A percentile compares a stretch with the other conserved stretches of the same genome.
phyloP scores from a whole-genome alignment of 2,888 invertebrate genomes.

The Nemapogon koenigi region DNA sequence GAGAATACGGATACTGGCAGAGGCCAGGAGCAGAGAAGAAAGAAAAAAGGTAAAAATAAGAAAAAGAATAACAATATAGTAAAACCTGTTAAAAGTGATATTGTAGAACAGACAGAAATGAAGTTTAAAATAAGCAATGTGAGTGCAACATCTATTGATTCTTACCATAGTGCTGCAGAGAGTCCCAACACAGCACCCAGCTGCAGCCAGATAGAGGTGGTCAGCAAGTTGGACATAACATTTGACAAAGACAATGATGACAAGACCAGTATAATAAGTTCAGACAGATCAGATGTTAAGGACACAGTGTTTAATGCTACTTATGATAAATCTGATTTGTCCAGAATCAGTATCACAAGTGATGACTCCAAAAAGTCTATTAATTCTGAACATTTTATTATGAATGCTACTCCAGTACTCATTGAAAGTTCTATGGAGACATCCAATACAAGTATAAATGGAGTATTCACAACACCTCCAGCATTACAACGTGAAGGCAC shows the following conservation, averaged over 20 bases:
- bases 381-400: slow-evolving; percentile 26
- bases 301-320: slow-evolving; percentile 22
- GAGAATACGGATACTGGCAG: no score
- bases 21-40: slow-evolving; percentile 18
- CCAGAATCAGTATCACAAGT: slow-evolving; percentile 41
- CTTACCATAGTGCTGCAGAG: no score
- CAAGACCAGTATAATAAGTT: slow-evolving; percentile 26
- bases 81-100: neutral
- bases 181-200: no score
- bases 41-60: no score
- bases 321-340: slow-evolving; percentile 28
- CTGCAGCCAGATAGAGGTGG: no score
- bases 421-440: slow-evolving; percentile 48
- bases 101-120: no score
- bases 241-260: slow-evolving; percentile 35
- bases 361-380: slow-evolving; percentile 36
- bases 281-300: slow-evolving; percentile 23
- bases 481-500: slow-evolving; percentile 46
- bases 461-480: slow-evolving; percentile 15
- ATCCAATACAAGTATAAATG: slow-evolving; percentile 16
- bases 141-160: no score
- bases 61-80: neutral
- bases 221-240: no score
- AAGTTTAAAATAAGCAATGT: no score
- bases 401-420: slow-evolving; percentile 37